Evolutionary conservation across 2,113 vertebrate species (phyloP).

Genomic region (Pluvialis apricaria): DNA sequence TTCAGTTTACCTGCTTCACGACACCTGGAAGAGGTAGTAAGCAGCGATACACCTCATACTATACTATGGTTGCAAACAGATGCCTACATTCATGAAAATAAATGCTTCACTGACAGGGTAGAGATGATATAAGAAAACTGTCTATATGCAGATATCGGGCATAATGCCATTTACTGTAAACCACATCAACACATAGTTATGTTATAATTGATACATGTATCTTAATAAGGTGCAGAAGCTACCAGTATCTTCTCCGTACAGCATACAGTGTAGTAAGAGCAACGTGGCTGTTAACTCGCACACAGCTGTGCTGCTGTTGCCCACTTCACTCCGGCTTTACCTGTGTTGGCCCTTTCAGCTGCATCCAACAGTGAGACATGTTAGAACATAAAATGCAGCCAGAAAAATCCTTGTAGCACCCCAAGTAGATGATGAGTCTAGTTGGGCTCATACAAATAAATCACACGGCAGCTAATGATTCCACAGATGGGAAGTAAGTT

Average conservation of each 20-base stretch:
- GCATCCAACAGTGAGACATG: background rate
- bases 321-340: background rate
- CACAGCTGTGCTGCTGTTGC: background rate
- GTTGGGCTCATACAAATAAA: background rate
- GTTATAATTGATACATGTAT: background rate
- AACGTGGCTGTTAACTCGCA: background rate
- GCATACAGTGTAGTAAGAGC: background rate
- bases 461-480: background rate
- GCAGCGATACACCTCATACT: background rate
- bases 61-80: background rate
- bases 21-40: background rate
- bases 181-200: background rate
- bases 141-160: background rate
- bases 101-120: background rate
- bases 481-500: background rate
- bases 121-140: background rate
- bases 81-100: background rate
- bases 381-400: background rate
- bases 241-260: background rate
- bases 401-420: background rate
- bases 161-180: background rate
- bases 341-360: background rate
- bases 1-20: background rate
- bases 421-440: background rate
- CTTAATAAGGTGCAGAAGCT: background rate